Evolutionary conservation across 2,797 vertebrate species (phyloP).

Genomic region (Leptoclinus maculatus): DNA sequence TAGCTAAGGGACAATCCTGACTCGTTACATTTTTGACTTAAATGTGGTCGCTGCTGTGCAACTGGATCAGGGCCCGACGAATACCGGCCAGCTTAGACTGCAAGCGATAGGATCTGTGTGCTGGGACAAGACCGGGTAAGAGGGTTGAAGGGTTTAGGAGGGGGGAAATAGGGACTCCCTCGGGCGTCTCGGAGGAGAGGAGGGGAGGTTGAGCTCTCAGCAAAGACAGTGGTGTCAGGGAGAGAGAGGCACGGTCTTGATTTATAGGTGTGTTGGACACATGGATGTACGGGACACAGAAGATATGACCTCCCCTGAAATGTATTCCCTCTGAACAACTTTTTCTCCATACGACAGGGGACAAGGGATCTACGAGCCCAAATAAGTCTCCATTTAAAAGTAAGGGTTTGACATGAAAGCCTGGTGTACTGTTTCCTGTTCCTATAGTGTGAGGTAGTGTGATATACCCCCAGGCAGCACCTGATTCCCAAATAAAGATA

Average conservation of each 20-base stretch:
- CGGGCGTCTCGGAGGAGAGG: constrained; percentile 14
- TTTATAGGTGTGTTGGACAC: constrained; percentile 9
- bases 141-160: constrained; percentile 6
- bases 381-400: constrained; percentile 13
- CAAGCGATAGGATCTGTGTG: constrained; percentile 53
- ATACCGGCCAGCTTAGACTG: constrained; percentile 66
- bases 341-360: background rate
- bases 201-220: background rate
- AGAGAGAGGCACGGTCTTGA: background rate
- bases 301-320: constrained; percentile 1
- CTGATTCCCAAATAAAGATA: constrained; percentile 63
- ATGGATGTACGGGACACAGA: background rate
- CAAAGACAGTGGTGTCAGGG: constrained; percentile 7
- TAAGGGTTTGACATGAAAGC: constrained; percentile 24
- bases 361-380: background rate
- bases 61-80: constrained; percentile 62
- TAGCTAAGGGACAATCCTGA: constrained; percentile 54
- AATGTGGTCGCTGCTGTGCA: constrained; percentile 61
- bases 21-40: constrained; percentile 64
- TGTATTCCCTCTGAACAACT: background rate
- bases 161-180: constrained; percentile 63
- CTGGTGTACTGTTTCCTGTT: constrained; percentile 27
- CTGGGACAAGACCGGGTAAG: constrained; percentile 7
- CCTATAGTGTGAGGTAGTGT: constrained; percentile 41
- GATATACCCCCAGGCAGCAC: constrained; percentile 38